Conservation (phyloP, 1,140 invertebrate species). For the Hylyphantes graminicola region DNA sequence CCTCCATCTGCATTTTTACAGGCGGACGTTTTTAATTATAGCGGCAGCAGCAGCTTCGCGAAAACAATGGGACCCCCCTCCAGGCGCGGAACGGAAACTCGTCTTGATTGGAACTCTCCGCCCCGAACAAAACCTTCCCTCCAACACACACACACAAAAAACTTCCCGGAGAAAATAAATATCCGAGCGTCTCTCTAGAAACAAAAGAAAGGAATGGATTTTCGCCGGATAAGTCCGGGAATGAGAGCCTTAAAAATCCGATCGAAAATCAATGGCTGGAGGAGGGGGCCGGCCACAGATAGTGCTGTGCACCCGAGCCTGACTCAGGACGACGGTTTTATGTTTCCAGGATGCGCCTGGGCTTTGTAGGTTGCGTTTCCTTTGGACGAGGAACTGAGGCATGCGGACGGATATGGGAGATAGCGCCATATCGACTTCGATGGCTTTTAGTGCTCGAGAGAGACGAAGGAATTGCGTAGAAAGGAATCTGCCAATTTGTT, state of each 20-base stretch:
- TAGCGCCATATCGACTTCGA: too few species aligned
- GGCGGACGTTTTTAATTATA: constrained; percentile 32
- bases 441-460: too few species aligned
- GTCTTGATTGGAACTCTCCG: constrained; percentile 23
- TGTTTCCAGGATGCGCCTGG: too few species aligned
- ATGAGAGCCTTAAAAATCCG: constrained; percentile 19
- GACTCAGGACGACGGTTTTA: too few species aligned
- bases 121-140: constrained; percentile 20
- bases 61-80: constrained; percentile 21
- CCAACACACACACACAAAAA: neutral
- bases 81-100: neutral
- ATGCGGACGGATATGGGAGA: too few species aligned
- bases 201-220: constrained; percentile 53
- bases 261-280: constrained; percentile 48
- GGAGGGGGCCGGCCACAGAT: constrained; percentile 12
- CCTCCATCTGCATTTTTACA: neutral
- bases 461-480: too few species aligned
- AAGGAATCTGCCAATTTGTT: too few species aligned
- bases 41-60: neutral
- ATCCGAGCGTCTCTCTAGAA: neutral
- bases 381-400: too few species aligned
- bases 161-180: neutral
- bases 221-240: constrained; percentile 39
- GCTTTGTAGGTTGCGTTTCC: too few species aligned
- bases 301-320: neutral